Percentiles rank a stretch among this genome's conserved stretches.
Conservation (phyloP, 2,113 vertebrate genomes). For the Himantopus leucocephalus region DNA sequence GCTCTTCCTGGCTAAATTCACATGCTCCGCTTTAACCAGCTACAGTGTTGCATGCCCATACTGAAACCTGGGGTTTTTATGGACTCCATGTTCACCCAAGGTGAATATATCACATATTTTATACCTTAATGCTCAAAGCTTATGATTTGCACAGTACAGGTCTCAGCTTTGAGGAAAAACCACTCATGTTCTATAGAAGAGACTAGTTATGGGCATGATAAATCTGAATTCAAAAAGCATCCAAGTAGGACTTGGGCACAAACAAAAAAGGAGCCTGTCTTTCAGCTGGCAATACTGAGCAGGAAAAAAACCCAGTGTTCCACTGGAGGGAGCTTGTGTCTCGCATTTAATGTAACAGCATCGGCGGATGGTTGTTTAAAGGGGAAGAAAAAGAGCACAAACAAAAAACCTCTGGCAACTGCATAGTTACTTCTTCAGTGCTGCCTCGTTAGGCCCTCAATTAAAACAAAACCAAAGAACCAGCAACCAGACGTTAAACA, state of each 20-base stretch:
- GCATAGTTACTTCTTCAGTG: not conserved
- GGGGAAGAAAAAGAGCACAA: not conserved
- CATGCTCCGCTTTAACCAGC: not conserved
- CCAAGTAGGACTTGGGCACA: not conserved
- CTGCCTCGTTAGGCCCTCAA: not conserved
- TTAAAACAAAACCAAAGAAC: not conserved
- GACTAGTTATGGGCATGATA: not conserved
- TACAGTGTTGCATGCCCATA: not conserved
- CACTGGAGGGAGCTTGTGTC: conserved; percentile 30
- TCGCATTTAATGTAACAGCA: not conserved
- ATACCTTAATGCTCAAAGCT: not conserved
- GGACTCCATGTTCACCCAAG: not conserved
- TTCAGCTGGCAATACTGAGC: not conserved
- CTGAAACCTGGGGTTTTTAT: not conserved
- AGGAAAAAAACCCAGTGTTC: not conserved
- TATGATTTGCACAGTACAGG: not conserved
- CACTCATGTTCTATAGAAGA: not conserved
- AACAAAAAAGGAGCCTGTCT: not conserved
- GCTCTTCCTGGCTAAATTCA: not conserved
- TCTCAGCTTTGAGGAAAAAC: not conserved
- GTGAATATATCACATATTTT: not conserved
- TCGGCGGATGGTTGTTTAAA: fast-evolving
- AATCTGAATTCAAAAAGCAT: not conserved
- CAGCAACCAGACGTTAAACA: not conserved
- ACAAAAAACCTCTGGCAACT: not conserved